These are phyloP conservation scores for Porites lutea DNA, from an alignment of 64 coral and sea anemone species.

Conservation along the genomic window DNA sequence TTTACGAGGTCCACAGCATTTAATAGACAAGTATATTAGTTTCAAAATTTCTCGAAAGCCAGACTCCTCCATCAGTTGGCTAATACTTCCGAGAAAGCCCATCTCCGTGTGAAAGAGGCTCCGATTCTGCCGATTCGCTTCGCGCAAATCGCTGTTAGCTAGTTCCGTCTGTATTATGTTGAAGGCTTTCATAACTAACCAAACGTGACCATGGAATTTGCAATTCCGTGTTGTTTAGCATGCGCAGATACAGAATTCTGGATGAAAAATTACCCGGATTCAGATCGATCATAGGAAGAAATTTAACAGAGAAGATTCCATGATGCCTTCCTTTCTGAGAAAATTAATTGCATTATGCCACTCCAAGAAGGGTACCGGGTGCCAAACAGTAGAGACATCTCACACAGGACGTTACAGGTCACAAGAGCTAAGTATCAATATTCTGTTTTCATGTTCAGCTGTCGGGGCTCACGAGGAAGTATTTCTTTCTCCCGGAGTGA, in stretches of 20 bases:
- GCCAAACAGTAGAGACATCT: no score
- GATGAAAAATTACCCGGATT: no score
- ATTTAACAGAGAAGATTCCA: no score
- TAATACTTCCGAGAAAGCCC: conserved; percentile 34
- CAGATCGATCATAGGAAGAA: no score
- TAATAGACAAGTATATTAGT: conserved; percentile 3
- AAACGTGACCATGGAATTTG: conserved; percentile 14
- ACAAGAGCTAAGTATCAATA: no score
- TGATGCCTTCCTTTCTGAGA: no score
- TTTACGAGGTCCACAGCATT: conserved; percentile 45
- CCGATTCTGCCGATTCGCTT: neutral
- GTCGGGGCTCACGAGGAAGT: no score
- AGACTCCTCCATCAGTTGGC: conserved; percentile 18
- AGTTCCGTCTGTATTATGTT: neutral
- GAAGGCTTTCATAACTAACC: conserved; percentile 2
- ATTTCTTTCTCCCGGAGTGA: no score
- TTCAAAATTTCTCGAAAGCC: conserved; percentile 29
- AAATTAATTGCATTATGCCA: no score
- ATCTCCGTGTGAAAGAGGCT: conserved; percentile 29
- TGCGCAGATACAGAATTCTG: neutral
- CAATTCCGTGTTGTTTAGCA: neutral
- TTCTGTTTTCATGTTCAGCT: no score
- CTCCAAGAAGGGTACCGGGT: no score
- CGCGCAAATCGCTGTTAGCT: conserved; percentile 1
- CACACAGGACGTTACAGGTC: no score